Base-by-base conservation (phyloP, 2,888 invertebrate genomes). In the Hymenopus coronatus region DNA sequence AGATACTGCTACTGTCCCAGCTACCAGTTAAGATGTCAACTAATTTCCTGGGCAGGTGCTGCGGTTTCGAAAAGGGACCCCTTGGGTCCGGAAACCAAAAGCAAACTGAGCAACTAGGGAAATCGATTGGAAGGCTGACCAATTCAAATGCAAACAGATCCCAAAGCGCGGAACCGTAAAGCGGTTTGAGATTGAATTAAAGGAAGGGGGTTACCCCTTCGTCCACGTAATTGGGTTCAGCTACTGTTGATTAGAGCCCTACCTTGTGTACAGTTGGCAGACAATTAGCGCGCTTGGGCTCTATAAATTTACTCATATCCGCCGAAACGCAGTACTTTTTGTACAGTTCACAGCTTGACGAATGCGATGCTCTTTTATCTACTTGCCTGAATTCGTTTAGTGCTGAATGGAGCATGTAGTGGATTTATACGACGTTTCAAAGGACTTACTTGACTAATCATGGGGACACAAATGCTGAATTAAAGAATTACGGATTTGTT, bases 141-240 rank as follows among this genome's bases (percentile, higher is more conserved):
- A 81, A 81, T 81, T 86, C 81, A 70, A 86, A 86, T 86, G 86
- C 40, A 81, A 86, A 81, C 40, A 86, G 30, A 86, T 86, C 81
- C 81, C 86, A 6, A 85, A 28, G 27, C 54, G 85, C 40, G 27
- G 46, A 86, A 86, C 81, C 81, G 30, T 86, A 86, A 86, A 86
- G 86, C 81, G 81, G 40, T 28, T 86, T 86, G 86, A 86, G 86
- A 81, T 15, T 28, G 30, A 81, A 81, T 86, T 40, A 15, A 86
- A 81, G 54, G 54, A 70, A 70, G 54, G 54, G 40, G 54, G 20
- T 70, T 25, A 15, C 54, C 54, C 54, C 54, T 70, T 70, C 54
- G 54, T 15, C 25, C 54, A 25, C 54, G 15, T 70, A 70, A 70
- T 70, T 70, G 54, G 54, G 54, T 70, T 70, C 54, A 70, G 54